These are phyloP conservation scores for Andrena cerasifolii DNA, from an alignment of 1,140 invertebrate genomes.

Conservation along the genomic window DNA sequence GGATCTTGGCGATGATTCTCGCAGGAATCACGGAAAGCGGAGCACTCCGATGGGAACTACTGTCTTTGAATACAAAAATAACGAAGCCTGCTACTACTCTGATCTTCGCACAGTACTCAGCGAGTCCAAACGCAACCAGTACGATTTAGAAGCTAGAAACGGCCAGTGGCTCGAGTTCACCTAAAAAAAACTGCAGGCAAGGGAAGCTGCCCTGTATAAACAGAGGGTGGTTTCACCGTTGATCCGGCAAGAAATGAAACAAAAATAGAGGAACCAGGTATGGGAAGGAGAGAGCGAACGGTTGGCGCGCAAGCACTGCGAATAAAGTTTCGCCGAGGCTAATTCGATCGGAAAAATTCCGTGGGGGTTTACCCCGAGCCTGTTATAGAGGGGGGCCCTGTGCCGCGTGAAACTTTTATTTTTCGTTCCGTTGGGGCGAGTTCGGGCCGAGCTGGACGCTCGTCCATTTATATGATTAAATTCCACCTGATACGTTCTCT, in stretches of 20 bases:
- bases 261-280: constrained; percentile 42
- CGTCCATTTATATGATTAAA: constrained; percentile 74
- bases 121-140: background rate
- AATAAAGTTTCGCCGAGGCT: constrained; percentile 60
- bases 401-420: constrained; percentile 66
- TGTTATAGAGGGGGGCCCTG: background rate
- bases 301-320: constrained; percentile 28
- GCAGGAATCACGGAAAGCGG: background rate
- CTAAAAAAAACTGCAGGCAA: constrained; percentile 35
- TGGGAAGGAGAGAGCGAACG: background rate
- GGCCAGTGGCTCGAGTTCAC: constrained; percentile 6
- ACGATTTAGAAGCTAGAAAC: background rate
- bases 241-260: constrained; percentile 39
- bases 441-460: constrained; percentile 47
- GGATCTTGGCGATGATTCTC: background rate
- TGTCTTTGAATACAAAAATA: too few species aligned
- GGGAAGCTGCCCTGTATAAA: constrained; percentile 53
- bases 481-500: constrained; percentile 66
- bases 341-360: constrained; percentile 70
- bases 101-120: too few species aligned
- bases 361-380: constrained; percentile 19
- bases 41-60: background rate
- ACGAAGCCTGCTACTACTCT: too few species aligned
- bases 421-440: constrained; percentile 47
- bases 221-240: background rate